Base-by-base conservation (phyloP, 2,113 vertebrate genomes). In the Xyliphius kryptos region DNA sequence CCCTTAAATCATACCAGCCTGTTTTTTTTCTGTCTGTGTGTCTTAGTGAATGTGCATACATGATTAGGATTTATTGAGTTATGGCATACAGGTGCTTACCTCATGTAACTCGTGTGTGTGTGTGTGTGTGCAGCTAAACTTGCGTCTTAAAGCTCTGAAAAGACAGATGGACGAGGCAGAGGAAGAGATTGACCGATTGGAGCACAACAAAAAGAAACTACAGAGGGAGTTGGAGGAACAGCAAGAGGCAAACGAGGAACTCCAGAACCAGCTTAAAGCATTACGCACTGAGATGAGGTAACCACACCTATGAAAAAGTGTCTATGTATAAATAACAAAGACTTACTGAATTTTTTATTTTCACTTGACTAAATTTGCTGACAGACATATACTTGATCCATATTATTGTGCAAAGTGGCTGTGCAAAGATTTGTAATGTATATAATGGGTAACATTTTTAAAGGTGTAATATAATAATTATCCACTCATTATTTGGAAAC, bases 191-290 rank as follows among this genome's bases (percentile, higher is more conserved):
- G 94, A 99, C 74, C 84, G 94, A 36, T 85, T 96, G 68, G 96
- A 97, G 76, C 89, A 90, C 68, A 57, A 85, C 12, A 95, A 91
- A 80, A 97, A 95, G 87, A 97, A 97, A 78, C 85, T 95, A 58
- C 94, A 97, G 84, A 82, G 96, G 77, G 95, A 99, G 62, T 84
- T 98, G 76, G 96, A 98, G 57, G 96, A 99, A 66, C 94, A 97
- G 62, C 75, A 89, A 56, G 95, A 98, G 3, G 43, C 86, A 70
- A 98, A 95, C 1, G 95, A 98, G 55, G 91, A 97, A 63, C 83
- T 97, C 40, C 92, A 94, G 83, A 87, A 86, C 21, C 93, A 98
- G 77, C 88, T 98, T 72, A 93, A 83, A 12, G 37, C 88, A 41
- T 73, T 91, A 69, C 88, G 86, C 50, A 95, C 82, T 57, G 90